Evolutionary conservation across 2,888 invertebrate species (phyloP), one percentile per base, ranked within the genome.

Genomic region (Aphidoletes aphidimyza): DNA sequence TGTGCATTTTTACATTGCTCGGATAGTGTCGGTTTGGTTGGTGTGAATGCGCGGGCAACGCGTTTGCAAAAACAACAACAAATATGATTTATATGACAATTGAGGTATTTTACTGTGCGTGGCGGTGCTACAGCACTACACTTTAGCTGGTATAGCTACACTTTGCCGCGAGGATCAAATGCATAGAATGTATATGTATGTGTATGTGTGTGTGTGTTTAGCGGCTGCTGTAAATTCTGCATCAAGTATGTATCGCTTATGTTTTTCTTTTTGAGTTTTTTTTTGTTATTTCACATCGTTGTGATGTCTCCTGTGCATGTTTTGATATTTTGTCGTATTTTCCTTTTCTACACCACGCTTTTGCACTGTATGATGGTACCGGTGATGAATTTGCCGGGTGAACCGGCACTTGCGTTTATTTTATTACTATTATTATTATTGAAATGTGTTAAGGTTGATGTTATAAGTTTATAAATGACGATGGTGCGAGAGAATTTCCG

Each of bases 11-110:
- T 47, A 54, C 22, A 54, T 3, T 54, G n/a, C n/a, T n/a, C 42
- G 8, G 42, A 42, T 6, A 42, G 69, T 69, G 34, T 69, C 69
- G 34, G 69, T 69, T 69, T 69, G 69, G 69, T 69, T 69, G 69
- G 69, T 69, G 69, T 30, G 69, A 69, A 69, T n/a, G 69, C 14
- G 69, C 26, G 69, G 17, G 34, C n/a, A 69, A 30, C n/a, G 69
- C 30, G 69, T 69, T 69, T 69, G 69, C 30, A 69, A 69, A 69
- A 69, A 69, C 69, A 69, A 30, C 26, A 69, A 69, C 26, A 30
- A 30, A 30, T 69, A 69, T 69, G 69, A 69, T 69, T 69, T 69
- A 69, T 69, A 69, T 69, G 69, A 69, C 69, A 69, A 69, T 69
- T 69, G 69, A 69, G 69, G 69, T 69, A 69, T 69, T 69, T 69